These are phyloP conservation scores for Enteromius mattozi DNA, from an alignment of 2,797 vertebrate species.

Conservation along the genomic window DNA sequence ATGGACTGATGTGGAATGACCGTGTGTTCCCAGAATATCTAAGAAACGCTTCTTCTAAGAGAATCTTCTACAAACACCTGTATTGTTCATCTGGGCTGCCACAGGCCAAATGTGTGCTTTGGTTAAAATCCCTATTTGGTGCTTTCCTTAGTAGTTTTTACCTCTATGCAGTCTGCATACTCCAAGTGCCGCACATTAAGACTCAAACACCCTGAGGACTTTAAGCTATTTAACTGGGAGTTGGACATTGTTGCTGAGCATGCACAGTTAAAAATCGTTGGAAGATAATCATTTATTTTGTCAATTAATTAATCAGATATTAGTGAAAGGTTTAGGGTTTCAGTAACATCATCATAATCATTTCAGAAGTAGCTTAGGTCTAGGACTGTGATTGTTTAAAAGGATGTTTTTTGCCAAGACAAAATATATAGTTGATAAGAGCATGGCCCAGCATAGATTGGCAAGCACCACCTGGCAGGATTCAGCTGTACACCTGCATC, in stretches of 20 bases:
- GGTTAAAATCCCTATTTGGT: background rate
- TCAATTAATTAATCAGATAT: background rate
- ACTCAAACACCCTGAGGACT: constrained; percentile 7
- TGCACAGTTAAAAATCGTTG: background rate
- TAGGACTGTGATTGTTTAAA: background rate
- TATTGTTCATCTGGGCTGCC: background rate
- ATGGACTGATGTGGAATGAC: background rate
- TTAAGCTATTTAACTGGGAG: background rate
- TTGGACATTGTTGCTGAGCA: background rate
- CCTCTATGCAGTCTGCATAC: background rate
- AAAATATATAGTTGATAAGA: constrained; percentile 1
- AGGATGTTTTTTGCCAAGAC: background rate
- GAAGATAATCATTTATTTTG: background rate
- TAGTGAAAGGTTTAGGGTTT: background rate
- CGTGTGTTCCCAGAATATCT: constrained; percentile 1
- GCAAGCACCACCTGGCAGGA: background rate
- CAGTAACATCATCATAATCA: background rate
- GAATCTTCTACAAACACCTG: background rate
- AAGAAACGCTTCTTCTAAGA: background rate
- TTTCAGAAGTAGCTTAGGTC: background rate
- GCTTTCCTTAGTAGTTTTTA: background rate
- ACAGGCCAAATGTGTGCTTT: too few species aligned
- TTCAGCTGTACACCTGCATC: constrained; percentile 7
- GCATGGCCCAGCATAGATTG: constrained; percentile 15
- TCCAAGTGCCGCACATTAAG: background rate